These are phyloP conservation scores for Sanderia malayensis DNA, from an alignment of 30 jellyfish, hydroid and myxozoan genomes.

Conservation along the genomic window DNA sequence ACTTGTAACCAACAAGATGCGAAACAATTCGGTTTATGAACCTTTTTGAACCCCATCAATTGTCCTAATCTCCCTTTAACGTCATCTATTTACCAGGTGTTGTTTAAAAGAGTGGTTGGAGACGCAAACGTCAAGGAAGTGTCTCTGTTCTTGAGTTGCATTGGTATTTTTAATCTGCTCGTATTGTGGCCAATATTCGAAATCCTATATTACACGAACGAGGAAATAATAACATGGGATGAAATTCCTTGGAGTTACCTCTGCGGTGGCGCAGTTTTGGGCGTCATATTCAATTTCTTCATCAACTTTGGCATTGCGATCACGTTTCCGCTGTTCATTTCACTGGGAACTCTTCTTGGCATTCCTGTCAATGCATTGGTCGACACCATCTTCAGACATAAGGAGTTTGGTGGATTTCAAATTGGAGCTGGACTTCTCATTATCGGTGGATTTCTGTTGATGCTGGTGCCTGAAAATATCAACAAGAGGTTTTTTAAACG, in stretches of 20 bases:
- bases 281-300: slow-evolving; percentile 56
- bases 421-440: slow-evolving; percentile 48
- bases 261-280: slow-evolving; percentile 47
- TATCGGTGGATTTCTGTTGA: slow-evolving; percentile 45
- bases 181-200: slow-evolving; percentile 45
- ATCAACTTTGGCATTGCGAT: slow-evolving; percentile 63
- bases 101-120: slow-evolving; percentile 69
- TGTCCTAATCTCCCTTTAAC: too few species aligned
- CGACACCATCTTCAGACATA: slow-evolving; percentile 38
- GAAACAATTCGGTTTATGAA: too few species aligned
- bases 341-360: slow-evolving; percentile 65
- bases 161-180: slow-evolving; percentile 35
- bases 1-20: too few species aligned
- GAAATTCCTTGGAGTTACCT: slow-evolving; percentile 56
- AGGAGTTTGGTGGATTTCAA: slow-evolving; percentile 43
- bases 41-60: too few species aligned
- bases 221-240: slow-evolving; percentile 44
- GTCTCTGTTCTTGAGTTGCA: slow-evolving; percentile 39
- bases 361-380: slow-evolving; percentile 64
- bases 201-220: slow-evolving; percentile 37
- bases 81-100: slow-evolving; percentile 48
- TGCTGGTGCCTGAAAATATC: slow-evolving; percentile 41
- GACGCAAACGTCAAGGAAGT: slow-evolving; percentile 33
- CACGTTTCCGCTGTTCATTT: slow-evolving; percentile 66
- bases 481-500: not conserved